Evolutionary conservation across 2,797 vertebrate genomes (phyloP).

Genomic region (Danio albolineatus): DNA sequence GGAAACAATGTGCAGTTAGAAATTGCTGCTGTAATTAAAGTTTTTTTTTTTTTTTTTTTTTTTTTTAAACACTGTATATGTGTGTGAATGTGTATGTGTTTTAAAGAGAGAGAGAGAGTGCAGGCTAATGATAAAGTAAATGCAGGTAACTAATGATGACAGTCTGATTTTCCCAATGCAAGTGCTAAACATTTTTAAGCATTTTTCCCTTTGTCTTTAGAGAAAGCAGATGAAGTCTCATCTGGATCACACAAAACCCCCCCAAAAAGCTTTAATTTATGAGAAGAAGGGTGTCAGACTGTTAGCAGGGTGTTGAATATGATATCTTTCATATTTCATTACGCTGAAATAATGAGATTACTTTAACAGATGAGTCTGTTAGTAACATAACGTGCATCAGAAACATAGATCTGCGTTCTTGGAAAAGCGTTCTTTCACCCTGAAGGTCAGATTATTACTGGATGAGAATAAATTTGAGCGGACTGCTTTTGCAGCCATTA

Average conservation of each 20-base stretch:
- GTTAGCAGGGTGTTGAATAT: background rate
- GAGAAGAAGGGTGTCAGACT: background rate
- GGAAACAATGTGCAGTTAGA: slow-evolving; percentile 32
- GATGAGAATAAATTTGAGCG: slow-evolving; percentile 23
- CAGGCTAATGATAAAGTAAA: background rate
- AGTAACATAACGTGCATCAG: slow-evolving; percentile 17
- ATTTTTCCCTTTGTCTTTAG: slow-evolving; percentile 2
- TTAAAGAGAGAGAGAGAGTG: background rate
- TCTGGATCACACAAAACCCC: background rate
- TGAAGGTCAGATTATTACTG: slow-evolving; percentile 37
- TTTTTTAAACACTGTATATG: background rate
- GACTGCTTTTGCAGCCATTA: slow-evolving; percentile 52
- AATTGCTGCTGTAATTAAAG: slow-evolving; percentile 41
- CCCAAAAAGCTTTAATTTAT: background rate
- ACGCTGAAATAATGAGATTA: background rate
- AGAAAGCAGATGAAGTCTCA: background rate
- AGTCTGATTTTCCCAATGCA: slow-evolving; percentile 3
- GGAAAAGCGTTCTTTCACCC: slow-evolving; percentile 5
- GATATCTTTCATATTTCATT: slow-evolving; percentile 1
- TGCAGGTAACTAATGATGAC: slow-evolving; percentile 16
- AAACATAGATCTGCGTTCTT: slow-evolving; percentile 21
- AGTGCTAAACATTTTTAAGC: slow-evolving; percentile 12
- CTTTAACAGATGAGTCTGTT: slow-evolving; percentile 4
- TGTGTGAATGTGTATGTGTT: background rate
- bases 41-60: too few species aligned